A percentile compares a stretch with the other conserved stretches of the same genome.
Conservation (phyloP, 2,113 vertebrate species). For the Lates calcarifer region DNA sequence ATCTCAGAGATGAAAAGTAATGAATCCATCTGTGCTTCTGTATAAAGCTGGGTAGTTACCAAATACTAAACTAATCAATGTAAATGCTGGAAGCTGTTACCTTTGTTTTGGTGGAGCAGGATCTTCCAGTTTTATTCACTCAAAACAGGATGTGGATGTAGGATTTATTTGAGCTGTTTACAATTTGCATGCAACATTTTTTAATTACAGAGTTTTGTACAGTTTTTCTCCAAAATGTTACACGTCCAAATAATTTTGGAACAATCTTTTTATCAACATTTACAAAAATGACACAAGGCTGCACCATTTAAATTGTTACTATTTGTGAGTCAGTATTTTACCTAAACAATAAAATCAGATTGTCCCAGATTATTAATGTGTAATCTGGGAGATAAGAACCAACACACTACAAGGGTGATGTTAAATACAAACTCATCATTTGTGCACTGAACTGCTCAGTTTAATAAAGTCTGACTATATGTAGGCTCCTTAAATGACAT, state of each 20-base stretch:
- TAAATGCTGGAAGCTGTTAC: neutral
- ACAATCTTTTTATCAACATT: neutral
- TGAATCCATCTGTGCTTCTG: neutral
- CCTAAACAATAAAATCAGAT: neutral
- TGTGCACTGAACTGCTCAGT: slow-evolving; percentile 27
- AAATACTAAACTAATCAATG: neutral
- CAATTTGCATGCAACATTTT: no score
- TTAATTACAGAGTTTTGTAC: no score
- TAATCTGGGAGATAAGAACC: neutral
- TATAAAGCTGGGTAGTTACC: neutral
- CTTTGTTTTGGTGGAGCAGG: slow-evolving; percentile 17
- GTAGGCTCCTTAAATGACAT: neutral
- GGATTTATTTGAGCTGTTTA: neutral
- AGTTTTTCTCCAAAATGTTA: neutral
- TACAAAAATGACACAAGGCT: neutral
- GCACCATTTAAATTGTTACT: neutral
- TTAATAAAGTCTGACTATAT: neutral
- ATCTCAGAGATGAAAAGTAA: neutral
- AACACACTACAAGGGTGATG: neutral
- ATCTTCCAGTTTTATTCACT: neutral
- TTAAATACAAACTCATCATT: neutral
- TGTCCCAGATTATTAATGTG: no score
- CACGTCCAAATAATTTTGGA: neutral
- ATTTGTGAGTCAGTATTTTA: neutral
- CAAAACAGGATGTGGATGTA: neutral